phyloP scores from a whole-genome alignment of 2,797 vertebrate species.

The Xiphorhynchus erythropygius region DNA sequence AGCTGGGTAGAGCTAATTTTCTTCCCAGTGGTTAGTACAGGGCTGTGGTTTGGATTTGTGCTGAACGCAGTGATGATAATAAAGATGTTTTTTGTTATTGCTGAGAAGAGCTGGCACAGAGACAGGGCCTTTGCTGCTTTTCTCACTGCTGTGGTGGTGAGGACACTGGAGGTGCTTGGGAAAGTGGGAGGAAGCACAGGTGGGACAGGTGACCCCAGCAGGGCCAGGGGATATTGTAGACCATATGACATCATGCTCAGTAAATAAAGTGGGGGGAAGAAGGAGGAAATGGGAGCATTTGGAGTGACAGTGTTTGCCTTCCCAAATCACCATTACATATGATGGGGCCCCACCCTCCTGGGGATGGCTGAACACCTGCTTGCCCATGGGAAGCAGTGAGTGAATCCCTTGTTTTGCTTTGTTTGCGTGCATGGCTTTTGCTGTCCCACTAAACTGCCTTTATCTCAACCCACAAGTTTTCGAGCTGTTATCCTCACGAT shows the following conservation, averaged over 20 bases:
- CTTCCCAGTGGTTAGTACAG: background rate
- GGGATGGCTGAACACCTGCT: background rate
- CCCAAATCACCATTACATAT: too few species aligned
- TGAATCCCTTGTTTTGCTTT: background rate
- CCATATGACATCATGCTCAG: background rate
- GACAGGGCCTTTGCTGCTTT: background rate
- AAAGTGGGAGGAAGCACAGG: background rate
- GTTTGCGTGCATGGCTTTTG: background rate
- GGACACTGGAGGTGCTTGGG: background rate
- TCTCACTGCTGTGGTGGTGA: background rate
- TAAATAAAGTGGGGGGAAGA: background rate
- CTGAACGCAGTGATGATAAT: background rate
- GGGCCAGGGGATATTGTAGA: background rate
- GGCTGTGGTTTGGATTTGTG: background rate
- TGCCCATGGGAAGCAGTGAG: background rate
- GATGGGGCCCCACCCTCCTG: background rate
- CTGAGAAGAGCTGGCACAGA: background rate
- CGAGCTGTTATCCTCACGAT: background rate
- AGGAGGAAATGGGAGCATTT: background rate
- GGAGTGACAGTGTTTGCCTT: background rate
- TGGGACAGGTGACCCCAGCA: background rate
- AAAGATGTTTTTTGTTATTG: background rate
- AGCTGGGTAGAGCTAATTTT: background rate
- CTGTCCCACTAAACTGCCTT: background rate
- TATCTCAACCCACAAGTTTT: background rate